Evolutionary conservation across 2,797 vertebrate species (phyloP).

Genomic region (Clamator glandarius): DNA sequence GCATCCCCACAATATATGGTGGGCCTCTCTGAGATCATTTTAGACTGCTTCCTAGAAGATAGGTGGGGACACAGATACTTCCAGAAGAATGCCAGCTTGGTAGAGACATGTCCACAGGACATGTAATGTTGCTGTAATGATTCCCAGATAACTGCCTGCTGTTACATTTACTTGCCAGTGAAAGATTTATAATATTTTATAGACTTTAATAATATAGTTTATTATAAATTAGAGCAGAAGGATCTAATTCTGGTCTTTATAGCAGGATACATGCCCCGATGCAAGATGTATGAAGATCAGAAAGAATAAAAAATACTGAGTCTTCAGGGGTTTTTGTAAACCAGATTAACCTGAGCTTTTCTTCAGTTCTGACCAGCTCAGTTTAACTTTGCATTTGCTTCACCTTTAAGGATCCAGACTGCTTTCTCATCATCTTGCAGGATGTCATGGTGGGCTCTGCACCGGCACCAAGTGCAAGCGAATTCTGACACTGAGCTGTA

Average conservation of each 20-base stretch:
- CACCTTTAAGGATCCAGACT: background rate
- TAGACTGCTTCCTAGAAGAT: background rate
- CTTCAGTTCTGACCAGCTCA: background rate
- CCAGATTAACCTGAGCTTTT: background rate
- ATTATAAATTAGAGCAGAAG: background rate
- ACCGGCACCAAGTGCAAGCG: background rate
- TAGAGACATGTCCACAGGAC: background rate
- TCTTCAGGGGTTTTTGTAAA: background rate
- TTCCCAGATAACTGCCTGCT: background rate
- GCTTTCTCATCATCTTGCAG: background rate
- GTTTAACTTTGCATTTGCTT: background rate
- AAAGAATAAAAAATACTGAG: background rate
- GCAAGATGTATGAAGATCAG: background rate
- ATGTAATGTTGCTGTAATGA: background rate
- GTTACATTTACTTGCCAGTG: background rate
- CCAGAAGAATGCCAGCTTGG: background rate
- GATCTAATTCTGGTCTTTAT: background rate
- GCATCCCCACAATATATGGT: accelerated
- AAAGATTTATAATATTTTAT: background rate
- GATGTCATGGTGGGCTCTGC: background rate
- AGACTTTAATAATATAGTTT: background rate
- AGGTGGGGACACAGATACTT: background rate
- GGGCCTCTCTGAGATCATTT: background rate
- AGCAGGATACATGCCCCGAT: background rate
- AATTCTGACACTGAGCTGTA: background rate